Conservation (phyloP, 2,888 invertebrate species). For the Bhutanitis thaidina region DNA sequence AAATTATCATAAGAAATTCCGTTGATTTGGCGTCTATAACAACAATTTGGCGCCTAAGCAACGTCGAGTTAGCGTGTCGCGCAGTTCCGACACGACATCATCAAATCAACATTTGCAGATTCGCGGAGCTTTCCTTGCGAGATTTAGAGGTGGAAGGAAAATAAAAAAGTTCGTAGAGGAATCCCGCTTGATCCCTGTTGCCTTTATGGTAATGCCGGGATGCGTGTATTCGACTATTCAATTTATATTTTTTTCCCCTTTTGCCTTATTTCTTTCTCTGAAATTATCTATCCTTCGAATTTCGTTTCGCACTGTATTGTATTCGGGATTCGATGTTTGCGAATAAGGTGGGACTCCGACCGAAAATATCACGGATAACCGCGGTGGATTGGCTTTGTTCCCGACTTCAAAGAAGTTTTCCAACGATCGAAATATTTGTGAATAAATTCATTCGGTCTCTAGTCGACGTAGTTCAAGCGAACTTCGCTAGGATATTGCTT, state of each 20-base stretch:
- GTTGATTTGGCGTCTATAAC: too few relatives aligned
- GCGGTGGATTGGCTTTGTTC: constrained; percentile 75
- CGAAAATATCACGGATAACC: constrained; percentile 76
- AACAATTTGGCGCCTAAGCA: background rate
- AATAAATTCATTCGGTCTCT: constrained; percentile 51
- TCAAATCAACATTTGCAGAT: constrained; percentile 81
- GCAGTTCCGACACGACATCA: constrained; percentile 50
- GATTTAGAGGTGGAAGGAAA: constrained; percentile 80
- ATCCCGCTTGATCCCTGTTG: constrained; percentile 78
- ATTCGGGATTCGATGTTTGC: constrained; percentile 74
- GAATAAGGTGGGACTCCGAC: constrained; percentile 74
- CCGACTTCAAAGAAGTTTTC: constrained; percentile 77
- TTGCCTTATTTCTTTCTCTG: constrained; percentile 74
- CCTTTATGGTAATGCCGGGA: constrained; percentile 79
- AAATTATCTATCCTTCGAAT: constrained; percentile 79
- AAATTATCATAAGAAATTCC: too few relatives aligned
- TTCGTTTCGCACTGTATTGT: constrained; percentile 80
- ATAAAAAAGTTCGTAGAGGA: constrained; percentile 80
- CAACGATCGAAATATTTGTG: constrained; percentile 63
- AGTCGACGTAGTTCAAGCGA: constrained; percentile 31
- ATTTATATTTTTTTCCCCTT: constrained; percentile 77
- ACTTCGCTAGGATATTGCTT: constrained; percentile 41
- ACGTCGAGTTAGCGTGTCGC: constrained; percentile 16
- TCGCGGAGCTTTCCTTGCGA: constrained; percentile 76
- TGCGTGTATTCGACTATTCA: constrained; percentile 80